Evolutionary conservation across 2,113 vertebrate genomes (phyloP).

Genomic region (Mustelus asterias): DNA sequence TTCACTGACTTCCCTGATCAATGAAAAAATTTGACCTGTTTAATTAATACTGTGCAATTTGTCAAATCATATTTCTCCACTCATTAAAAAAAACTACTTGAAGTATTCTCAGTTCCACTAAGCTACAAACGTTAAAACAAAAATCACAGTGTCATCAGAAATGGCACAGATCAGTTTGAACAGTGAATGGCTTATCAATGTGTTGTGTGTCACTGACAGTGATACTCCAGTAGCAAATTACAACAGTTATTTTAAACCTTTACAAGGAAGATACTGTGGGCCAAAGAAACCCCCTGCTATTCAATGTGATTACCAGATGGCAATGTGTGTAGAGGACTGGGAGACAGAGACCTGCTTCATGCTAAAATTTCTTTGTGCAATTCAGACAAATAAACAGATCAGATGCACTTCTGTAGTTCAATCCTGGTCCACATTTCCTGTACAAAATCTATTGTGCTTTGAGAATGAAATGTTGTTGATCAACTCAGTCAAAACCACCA

Average conservation of each 20-base stretch:
- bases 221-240: not conserved
- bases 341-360: not conserved
- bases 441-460: not conserved
- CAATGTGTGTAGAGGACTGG: not conserved
- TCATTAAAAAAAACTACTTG: not conserved
- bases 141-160: not conserved
- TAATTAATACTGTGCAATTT: not conserved
- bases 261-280: not conserved
- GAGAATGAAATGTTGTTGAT: not conserved
- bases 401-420: not conserved
- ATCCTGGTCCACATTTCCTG: not conserved
- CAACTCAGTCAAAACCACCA: not conserved
- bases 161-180: not conserved
- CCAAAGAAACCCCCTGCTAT: not conserved
- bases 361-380: not conserved
- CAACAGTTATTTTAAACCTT: slow-evolving; percentile 5
- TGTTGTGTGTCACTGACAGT: not conserved
- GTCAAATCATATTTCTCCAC: not conserved
- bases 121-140: not conserved
- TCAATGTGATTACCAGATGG: not conserved
- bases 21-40: not conserved
- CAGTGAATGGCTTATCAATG: too few relatives aligned
- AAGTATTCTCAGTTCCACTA: not conserved
- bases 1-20: not conserved
- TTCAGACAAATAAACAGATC: not conserved